phyloP scores from a whole-genome alignment of 2,113 vertebrate species.

The Chlorocebus sabaeus region DNA sequence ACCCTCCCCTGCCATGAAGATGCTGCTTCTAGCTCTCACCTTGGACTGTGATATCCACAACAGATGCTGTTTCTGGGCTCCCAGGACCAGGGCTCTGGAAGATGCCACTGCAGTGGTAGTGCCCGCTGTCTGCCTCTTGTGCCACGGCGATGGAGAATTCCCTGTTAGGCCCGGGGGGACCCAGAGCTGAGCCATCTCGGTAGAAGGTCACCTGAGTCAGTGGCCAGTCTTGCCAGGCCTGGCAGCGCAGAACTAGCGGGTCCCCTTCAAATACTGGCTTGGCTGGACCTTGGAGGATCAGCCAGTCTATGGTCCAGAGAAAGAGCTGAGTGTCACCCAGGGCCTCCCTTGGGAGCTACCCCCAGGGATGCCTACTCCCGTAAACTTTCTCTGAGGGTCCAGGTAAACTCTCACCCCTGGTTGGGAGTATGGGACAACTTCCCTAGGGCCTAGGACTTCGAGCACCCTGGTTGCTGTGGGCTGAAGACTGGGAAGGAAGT shows the following conservation, averaged over 20 bases:
- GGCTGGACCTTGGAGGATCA: constrained; percentile 65
- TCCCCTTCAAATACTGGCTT: constrained; percentile 71
- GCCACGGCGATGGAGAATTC: constrained; percentile 36
- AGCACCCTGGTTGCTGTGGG: not conserved
- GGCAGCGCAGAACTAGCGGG: constrained; percentile 60
- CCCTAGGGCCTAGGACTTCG: not conserved
- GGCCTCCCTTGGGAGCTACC: not conserved
- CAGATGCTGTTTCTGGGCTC: constrained; percentile 27
- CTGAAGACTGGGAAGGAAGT: not conserved
- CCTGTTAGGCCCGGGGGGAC: constrained; percentile 8
- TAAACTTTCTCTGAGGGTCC: not conserved
- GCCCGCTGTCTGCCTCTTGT: not conserved
- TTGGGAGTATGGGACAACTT: not conserved
- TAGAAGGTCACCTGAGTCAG: constrained; percentile 71
- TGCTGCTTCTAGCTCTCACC: constrained; percentile 15
- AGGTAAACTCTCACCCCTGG: not conserved
- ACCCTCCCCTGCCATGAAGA: not conserved
- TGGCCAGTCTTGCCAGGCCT: constrained; percentile 72
- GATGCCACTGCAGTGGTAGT: constrained; percentile 67
- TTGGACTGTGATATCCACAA: constrained; percentile 47
- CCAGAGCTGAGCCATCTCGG: constrained; percentile 48
- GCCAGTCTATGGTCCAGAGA: constrained; percentile 65
- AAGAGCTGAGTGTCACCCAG: not conserved
- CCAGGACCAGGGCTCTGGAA: constrained; percentile 55
- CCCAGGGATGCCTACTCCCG: not conserved